Evolutionary conservation across 2,888 invertebrate species (phyloP).

Genomic region (Mactromeris polynyma): DNA sequence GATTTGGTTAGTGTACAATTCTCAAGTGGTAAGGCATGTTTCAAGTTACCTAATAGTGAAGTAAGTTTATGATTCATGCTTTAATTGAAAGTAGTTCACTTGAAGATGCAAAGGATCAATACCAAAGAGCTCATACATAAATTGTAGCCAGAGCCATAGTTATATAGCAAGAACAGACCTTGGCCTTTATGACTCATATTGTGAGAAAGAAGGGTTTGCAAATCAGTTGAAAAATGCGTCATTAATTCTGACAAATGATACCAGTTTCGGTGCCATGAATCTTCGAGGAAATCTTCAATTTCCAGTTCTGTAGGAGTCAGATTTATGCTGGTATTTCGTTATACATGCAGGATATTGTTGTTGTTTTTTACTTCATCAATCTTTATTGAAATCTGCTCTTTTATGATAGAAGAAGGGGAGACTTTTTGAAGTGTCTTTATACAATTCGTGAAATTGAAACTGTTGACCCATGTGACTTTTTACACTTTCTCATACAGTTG

Average conservation of each 20-base stretch:
- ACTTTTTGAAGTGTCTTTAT: background rate
- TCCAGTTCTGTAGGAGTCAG: background rate
- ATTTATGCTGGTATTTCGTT: background rate
- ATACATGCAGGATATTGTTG: background rate
- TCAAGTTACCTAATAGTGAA: background rate
- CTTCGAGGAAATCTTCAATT: background rate
- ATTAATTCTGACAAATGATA: constrained; percentile 22
- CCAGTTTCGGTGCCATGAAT: constrained; percentile 6
- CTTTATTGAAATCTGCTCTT: background rate
- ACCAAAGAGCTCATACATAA: constrained; percentile 1
- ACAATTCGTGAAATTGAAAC: no score
- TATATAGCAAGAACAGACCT: background rate
- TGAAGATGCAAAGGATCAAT: background rate
- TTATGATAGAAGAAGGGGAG: background rate
- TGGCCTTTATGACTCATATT: background rate
- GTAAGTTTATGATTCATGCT: background rate
- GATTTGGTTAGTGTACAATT: background rate
- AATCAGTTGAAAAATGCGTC: constrained; percentile 23
- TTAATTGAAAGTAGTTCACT: background rate
- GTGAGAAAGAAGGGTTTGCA: background rate
- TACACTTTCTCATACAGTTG: no score
- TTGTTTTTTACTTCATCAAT: background rate
- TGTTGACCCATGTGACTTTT: no score
- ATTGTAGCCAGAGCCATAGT: background rate
- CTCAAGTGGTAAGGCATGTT: background rate